Conservation (phyloP, 1,140 invertebrate species). For the Drosophila athabasca region DNA sequence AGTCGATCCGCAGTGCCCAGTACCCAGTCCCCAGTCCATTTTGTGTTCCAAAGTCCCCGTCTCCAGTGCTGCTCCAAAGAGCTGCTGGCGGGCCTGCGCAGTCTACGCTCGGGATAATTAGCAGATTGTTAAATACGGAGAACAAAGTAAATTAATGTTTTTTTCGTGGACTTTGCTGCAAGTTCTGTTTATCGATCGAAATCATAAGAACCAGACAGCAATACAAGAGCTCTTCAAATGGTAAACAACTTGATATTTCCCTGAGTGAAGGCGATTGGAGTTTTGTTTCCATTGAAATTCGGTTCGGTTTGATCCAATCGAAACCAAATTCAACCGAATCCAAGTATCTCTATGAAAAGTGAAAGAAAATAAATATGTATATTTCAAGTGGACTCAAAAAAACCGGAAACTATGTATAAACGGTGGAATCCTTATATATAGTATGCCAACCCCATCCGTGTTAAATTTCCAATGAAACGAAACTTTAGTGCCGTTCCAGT, state of each 20-base stretch:
- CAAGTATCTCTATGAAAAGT: neutral
- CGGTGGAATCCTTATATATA: no score
- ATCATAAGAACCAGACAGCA: slow-evolving; percentile 5
- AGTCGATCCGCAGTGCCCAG: neutral
- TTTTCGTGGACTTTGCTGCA: neutral
- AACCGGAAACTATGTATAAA: no score
- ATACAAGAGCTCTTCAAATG: slow-evolving; percentile 4
- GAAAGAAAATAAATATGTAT: no score
- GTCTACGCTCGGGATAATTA: neutral
- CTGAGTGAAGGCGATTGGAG: neutral
- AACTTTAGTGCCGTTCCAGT: slow-evolving; percentile 15
- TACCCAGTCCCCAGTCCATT: neutral
- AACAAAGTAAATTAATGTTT: neutral
- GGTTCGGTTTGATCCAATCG: neutral
- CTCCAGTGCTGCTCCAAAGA: neutral
- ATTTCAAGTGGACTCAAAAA: no score
- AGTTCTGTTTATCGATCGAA: no score
- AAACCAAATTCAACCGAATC: slow-evolving; percentile 18
- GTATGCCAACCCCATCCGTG: neutral
- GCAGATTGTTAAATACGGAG: neutral
- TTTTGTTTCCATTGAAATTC: neutral
- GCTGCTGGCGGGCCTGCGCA: no score
- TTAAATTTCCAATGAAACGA: no score
- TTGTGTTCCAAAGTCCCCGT: neutral
- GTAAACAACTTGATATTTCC: slow-evolving; percentile 20